phyloP scores from a whole-genome alignment of 2,113 vertebrate species.

The Oplegnathus fasciatus region DNA sequence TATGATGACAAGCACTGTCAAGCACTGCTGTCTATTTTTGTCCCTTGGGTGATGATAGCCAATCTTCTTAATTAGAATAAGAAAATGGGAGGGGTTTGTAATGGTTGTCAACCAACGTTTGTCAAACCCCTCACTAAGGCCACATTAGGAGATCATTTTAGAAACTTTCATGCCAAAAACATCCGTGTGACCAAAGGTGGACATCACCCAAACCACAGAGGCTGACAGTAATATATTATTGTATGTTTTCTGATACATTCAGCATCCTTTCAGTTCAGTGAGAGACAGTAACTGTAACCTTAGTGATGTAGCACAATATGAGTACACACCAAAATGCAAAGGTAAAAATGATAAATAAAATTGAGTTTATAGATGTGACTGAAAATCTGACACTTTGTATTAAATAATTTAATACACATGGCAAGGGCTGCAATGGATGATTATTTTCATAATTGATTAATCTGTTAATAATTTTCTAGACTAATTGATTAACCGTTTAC shows the following conservation, averaged over 20 bases:
- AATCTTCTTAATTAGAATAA: constrained; percentile 39
- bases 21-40: constrained; percentile 34
- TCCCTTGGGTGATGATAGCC: constrained; percentile 18
- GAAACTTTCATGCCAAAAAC: not conserved
- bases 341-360: not conserved
- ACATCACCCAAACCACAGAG: not conserved
- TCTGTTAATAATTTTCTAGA: not conserved
- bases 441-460: not conserved
- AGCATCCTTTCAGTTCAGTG: not conserved
- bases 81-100: constrained; percentile 20
- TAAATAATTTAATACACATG: not conserved
- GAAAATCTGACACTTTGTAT: not conserved
- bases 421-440: not conserved
- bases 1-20: constrained; percentile 23
- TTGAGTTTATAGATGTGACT: not conserved
- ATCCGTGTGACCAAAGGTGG: not conserved
- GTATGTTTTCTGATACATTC: not conserved
- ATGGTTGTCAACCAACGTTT: constrained; percentile 41
- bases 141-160: not conserved
- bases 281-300: no score
- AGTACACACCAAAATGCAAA: not conserved
- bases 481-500: not conserved
- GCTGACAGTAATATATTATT: not conserved
- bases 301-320: not conserved
- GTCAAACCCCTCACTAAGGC: not conserved